Base-by-base conservation (phyloP, 2,113 vertebrate genomes). In the Chroicocephalus ridibundus region DNA sequence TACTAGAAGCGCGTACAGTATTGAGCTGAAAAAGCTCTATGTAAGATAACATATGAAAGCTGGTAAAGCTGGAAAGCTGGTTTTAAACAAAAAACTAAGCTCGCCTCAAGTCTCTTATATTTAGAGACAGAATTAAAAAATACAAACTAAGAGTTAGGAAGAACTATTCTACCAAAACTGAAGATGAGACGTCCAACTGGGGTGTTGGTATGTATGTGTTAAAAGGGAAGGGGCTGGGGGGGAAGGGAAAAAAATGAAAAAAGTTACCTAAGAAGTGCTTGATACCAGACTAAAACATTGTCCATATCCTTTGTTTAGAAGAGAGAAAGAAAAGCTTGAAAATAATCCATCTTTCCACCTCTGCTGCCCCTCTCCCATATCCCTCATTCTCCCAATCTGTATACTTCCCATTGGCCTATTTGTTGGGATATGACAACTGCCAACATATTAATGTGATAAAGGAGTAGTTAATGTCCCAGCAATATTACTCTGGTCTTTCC, bases 21-120 rank as follows among this genome's bases (percentile, higher is more conserved):
- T 0, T 68, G 22, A 83, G 68, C 9, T 83, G 0, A 0, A 62
- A 88, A 77, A 66, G 14, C 29, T 87, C 38, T 19, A 1, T 61
- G 15, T 79, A 42, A 86, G 14, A 61, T 14, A 90, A 1, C 10
- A 78, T 15, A 78, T 31, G 19, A 92, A 93, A 86, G 21, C 22
- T 61, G n/a, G 52, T 49, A 49, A 47, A 11, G 11, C 20, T 47
- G 47, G 10, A 47, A 47, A 22, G 21, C 47, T 77, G 21, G 17
- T 78, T 91, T 79, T n/a, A 71, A 79, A 77, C 19, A 68, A 64
- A 81, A 70, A 31, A 4, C 0, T 15, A 88, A 66, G 44, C 27
- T 76, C 57, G 18, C 55, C 42, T 62, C 31, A 70, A 46, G 36
- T 44, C 13, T 62, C n/a, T 31, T 52, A 21, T 54, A 74, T 49